phyloP scores from a whole-genome alignment of 2,113 vertebrate genomes.

The Coturnix japonica region DNA sequence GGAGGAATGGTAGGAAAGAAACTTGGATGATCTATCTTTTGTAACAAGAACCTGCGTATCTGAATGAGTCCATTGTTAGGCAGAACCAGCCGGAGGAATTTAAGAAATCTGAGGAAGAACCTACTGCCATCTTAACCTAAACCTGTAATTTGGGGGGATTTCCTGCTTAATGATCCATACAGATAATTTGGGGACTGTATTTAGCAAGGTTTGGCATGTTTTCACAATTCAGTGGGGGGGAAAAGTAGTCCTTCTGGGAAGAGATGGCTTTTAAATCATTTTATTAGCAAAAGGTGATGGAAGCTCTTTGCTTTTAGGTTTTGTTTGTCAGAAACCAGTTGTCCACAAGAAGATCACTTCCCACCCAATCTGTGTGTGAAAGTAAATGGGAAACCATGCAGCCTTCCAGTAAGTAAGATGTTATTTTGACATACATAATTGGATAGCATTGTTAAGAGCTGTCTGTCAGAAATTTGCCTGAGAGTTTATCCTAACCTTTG shows the following conservation, averaged over 20 bases:
- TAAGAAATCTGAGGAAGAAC: not conserved
- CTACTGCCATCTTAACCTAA: not conserved
- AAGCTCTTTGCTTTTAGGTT: constrained; percentile 84
- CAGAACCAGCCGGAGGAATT: not conserved
- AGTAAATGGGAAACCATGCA: constrained; percentile 98
- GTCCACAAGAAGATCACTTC: constrained; percentile 99
- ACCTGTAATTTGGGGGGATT: not conserved
- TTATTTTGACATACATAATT: not conserved
- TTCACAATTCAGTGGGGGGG: not conserved
- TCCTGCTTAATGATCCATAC: not conserved
- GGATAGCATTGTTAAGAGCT: not conserved
- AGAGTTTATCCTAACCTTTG: not conserved
- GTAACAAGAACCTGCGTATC: not conserved
- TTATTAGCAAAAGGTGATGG: constrained; percentile 22
- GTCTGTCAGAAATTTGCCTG: not conserved
- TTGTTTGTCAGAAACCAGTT: constrained; percentile 99
- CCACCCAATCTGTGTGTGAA: constrained; percentile 98
- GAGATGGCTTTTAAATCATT: not conserved
- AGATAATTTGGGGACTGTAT: not conserved
- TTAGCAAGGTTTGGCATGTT: not conserved
- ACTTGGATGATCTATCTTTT: accelerated
- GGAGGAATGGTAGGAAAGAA: not conserved
- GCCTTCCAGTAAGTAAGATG: constrained; percentile 92
- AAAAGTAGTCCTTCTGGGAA: not conserved
- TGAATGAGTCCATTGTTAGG: not conserved